phyloP scores from a whole-genome alignment of 2,888 invertebrate species.

The Pseudococcus longispinus region DNA sequence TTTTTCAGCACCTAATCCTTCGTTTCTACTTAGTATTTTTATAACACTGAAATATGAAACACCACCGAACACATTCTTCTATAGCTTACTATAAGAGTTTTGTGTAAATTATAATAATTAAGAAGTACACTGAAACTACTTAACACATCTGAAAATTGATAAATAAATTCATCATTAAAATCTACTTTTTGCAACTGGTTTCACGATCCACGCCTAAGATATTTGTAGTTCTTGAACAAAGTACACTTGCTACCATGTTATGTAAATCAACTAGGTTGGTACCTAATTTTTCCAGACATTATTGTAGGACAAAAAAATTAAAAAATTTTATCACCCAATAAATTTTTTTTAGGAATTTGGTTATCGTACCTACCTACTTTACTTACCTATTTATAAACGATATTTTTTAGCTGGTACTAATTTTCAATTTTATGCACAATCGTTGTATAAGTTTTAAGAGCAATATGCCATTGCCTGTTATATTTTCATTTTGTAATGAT shows the following conservation, averaged over 20 bases:
- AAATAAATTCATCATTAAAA: background rate
- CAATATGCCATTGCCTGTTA: too few species aligned
- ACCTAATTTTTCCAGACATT: background rate
- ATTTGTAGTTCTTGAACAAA: background rate
- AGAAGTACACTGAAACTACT: background rate
- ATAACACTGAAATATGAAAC: background rate
- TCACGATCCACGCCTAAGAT: constrained; percentile 17
- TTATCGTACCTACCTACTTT: too few species aligned
- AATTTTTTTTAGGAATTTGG: too few species aligned
- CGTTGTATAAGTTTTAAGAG: too few species aligned
- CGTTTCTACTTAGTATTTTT: background rate
- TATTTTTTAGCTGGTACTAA: too few species aligned
- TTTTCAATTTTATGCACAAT: too few species aligned
- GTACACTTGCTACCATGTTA: background rate
- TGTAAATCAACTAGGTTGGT: background rate
- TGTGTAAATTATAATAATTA: background rate
- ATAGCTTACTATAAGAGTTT: background rate
- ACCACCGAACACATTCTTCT: background rate
- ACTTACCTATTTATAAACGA: too few species aligned
- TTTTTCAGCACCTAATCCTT: background rate
- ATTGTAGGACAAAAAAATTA: background rate
- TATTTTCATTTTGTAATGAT: too few species aligned
- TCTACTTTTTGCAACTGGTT: constrained; percentile 35
- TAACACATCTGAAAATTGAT: background rate
- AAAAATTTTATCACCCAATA: background rate